These are phyloP conservation scores for Paradoxurus hermaphroditus DNA, from an alignment of 2,113 vertebrate species.

Conservation along the genomic window DNA sequence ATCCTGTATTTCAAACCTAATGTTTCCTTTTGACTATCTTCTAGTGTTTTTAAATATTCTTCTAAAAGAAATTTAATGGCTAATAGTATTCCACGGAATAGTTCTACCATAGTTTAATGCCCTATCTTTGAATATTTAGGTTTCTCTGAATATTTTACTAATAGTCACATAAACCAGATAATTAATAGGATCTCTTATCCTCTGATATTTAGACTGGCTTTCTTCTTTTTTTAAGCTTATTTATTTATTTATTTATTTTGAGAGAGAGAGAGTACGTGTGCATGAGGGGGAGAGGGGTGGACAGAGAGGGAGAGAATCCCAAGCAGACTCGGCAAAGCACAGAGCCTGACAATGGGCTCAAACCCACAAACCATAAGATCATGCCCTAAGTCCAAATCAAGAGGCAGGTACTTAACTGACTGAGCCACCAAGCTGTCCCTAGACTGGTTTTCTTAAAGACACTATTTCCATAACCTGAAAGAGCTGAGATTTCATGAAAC, in stretches of 20 bases:
- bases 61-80: background rate
- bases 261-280: no score
- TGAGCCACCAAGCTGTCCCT: background rate
- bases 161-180: background rate
- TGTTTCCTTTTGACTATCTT: background rate
- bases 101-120: background rate
- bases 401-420: no score
- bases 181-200: background rate
- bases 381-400: no score
- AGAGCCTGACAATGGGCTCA: no score
- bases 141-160: background rate
- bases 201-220: background rate
- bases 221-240: background rate
- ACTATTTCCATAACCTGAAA: background rate
- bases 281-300: no score
- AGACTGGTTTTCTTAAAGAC: background rate
- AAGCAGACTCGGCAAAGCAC: no score
- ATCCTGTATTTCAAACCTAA: background rate
- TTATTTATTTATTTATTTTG: no score
- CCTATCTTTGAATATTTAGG: background rate
- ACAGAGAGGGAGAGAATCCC: no score
- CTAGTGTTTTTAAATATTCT: background rate
- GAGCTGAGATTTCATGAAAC: background rate
- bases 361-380: no score
- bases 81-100: background rate